Base-by-base conservation (phyloP, 2,888 invertebrate genomes). In the Cistogaster globosa region DNA sequence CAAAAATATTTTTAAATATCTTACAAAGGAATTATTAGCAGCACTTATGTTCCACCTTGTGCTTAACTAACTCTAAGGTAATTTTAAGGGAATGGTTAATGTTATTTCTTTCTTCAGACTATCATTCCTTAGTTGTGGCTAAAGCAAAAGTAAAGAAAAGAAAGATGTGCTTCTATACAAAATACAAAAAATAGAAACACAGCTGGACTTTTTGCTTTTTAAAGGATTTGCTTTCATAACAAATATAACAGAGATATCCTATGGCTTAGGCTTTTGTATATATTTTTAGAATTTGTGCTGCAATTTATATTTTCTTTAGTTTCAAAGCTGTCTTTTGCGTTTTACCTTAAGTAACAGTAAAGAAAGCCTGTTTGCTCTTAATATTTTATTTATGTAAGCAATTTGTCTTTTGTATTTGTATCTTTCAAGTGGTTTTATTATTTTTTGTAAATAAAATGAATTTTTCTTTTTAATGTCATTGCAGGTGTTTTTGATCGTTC, bases 361-460 rank as follows among this genome's bases (percentile, higher is more conserved):
- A 60, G 60, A 67, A 51, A 42, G 22, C 36, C 36, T 69, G 32
- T 63, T 62, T 63, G 45, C 45, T 71, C n/a, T 45, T 45, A 62
- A 62, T 55, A 55, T 62, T 62, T 78, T 53, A 55, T 78, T 45
- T 53, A 67, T 45, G 12, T 36, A 80, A 60, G 60, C 60, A 80
- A 80, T 80, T 80, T 80, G 67, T 80, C 80, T n/a, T 36, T 55
- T 32, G 2, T 67, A 18, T 68, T 65, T 69, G 42, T 77, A 3
- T 68, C 53, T 53, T 53, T 53, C 60, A 53, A 62, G 62, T 69
- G 53, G 55, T 78, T 58, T 22, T 20, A 7, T 57, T 32, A 42
- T 42, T 18, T 45, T n/a, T 36, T 22, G 26, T 11, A 58, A 60
- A 68, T 68, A 51, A 60, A 51, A 53, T 53, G 14, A 5, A 51